Conservation (phyloP, 2,797 vertebrate species). For the Periparus ater region DNA sequence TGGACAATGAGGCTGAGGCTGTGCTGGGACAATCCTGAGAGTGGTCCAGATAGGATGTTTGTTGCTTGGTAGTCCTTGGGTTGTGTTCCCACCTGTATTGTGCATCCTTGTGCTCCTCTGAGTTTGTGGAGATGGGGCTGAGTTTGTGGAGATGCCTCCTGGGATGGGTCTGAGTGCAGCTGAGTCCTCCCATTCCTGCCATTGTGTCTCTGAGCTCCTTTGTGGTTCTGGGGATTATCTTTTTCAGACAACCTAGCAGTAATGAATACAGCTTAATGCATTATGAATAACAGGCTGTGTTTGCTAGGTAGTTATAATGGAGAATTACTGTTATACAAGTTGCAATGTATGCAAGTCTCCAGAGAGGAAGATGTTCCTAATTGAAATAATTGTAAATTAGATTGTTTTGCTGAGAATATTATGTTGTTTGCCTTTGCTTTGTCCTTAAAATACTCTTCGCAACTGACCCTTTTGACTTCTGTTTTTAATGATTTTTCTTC, state of each 20-base stretch:
- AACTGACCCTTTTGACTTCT: not conserved
- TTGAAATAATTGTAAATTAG: not conserved
- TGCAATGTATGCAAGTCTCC: not conserved
- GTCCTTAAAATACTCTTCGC: not conserved
- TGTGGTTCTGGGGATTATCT: not conserved
- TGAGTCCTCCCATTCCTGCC: not conserved
- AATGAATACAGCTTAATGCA: not conserved
- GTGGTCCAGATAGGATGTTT: accelerated
- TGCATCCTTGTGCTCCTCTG: not conserved
- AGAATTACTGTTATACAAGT: not conserved
- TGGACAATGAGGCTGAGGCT: not conserved
- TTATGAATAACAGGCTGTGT: constrained; percentile 8
- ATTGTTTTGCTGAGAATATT: not conserved
- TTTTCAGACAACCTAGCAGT: not conserved
- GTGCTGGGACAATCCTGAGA: not conserved
- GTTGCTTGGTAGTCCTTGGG: not conserved
- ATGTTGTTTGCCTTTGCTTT: not conserved
- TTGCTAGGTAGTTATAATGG: constrained; percentile 6
- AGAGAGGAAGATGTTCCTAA: not conserved
- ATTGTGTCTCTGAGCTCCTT: not conserved
- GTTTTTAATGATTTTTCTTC: not conserved
- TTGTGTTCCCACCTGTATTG: not conserved
- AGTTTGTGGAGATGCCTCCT: not conserved
- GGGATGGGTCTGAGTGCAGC: not conserved
- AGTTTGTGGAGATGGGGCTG: not conserved